phyloP scores from a whole-genome alignment of 2,888 invertebrate genomes.

The Eretmocerus hayati region DNA sequence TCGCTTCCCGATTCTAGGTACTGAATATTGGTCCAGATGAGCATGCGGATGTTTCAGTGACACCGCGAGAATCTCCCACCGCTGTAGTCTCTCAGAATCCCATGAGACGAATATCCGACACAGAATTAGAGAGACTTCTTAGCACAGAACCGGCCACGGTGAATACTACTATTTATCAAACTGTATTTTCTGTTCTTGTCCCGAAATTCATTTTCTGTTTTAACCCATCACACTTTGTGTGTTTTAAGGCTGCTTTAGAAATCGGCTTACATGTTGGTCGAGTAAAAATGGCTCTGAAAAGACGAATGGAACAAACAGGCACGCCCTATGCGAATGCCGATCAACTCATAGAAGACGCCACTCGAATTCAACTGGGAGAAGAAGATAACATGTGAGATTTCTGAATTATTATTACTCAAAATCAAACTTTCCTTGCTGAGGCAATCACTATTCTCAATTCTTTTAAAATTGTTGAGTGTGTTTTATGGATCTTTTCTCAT shows the following conservation, averaged over 20 bases:
- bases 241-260: conserved; percentile 50
- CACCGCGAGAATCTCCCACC: conserved; percentile 15
- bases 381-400: conserved; percentile 42
- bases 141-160: conserved; percentile 38
- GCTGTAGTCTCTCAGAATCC: conserved; percentile 19
- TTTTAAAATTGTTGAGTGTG: not conserved
- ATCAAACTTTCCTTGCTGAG: too few species aligned
- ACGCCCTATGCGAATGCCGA: conserved; percentile 61
- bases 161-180: conserved; percentile 20
- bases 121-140: conserved; percentile 38
- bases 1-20: conserved; percentile 9
- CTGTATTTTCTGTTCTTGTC: not conserved
- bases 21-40: conserved; percentile 7
- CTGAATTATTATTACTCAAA: not conserved
- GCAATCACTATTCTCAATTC: too few species aligned
- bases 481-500: not conserved
- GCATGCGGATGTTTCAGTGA: conserved; percentile 12
- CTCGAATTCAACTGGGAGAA: conserved; percentile 62
- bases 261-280: conserved; percentile 56
- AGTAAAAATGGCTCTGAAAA: conserved; percentile 54
- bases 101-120: conserved; percentile 32
- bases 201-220: not conserved
- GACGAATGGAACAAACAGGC: conserved; percentile 55
- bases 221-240: not conserved
- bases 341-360: conserved; percentile 65